Percentiles rank a stretch among this genome's conserved stretches.
phyloP scores from a whole-genome alignment of 2,888 invertebrate species.

The Parasteatoda lunata region DNA sequence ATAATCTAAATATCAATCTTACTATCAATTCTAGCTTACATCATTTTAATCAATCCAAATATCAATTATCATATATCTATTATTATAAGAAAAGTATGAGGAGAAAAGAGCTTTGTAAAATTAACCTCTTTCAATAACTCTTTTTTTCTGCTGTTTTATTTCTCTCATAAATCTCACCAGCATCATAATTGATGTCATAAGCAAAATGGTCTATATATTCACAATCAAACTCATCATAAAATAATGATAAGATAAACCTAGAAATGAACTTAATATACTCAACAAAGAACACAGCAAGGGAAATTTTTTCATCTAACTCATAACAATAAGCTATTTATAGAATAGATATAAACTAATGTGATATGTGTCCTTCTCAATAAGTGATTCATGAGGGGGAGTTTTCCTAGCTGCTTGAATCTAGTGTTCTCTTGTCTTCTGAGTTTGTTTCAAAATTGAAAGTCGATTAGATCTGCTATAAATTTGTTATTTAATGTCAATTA shows the following conservation, averaged over 20 bases:
- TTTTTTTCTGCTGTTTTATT: constrained; percentile 59
- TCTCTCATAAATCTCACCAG: constrained; percentile 35
- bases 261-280: not conserved
- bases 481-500: too few relatives aligned
- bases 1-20: too few relatives aligned
- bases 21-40: too few relatives aligned
- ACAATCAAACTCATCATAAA: constrained; percentile 28
- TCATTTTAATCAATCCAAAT: not conserved
- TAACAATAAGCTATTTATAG: too few relatives aligned
- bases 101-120: constrained; percentile 73
- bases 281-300: not conserved
- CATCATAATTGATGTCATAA: constrained; percentile 13
- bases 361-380: too few relatives aligned
- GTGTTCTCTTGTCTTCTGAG: too few relatives aligned
- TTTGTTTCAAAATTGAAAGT: too few relatives aligned
- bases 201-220: constrained; percentile 15
- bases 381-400: too few relatives aligned
- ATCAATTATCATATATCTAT: not conserved
- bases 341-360: too few relatives aligned
- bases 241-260: constrained; percentile 29
- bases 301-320: too few relatives aligned
- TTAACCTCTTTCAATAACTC: constrained; percentile 74
- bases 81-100: not conserved
- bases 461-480: too few relatives aligned
- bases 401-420: not conserved